A percentile compares a stretch with the other conserved stretches of the same genome.
Conservation (phyloP, 2,888 invertebrate species). For the Tenthredo amoena region DNA sequence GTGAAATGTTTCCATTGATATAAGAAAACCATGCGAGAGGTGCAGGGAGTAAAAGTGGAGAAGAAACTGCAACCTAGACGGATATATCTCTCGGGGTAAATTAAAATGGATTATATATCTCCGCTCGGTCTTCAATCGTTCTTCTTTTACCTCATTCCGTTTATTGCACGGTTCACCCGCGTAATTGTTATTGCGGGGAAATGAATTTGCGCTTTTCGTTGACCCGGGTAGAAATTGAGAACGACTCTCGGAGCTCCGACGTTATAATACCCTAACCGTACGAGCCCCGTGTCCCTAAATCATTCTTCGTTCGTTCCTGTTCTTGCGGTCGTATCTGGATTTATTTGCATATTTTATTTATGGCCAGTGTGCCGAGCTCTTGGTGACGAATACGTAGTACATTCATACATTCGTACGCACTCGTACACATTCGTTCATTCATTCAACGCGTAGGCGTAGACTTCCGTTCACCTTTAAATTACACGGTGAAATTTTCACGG, state of each 20-base stretch:
- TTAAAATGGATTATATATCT: constrained; percentile 75
- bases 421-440: background rate
- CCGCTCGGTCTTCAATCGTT: constrained; percentile 71
- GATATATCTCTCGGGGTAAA: constrained; percentile 73
- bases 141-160: constrained; percentile 61
- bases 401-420: background rate
- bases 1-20: constrained; percentile 73
- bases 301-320: background rate
- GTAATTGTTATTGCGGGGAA: constrained; percentile 51
- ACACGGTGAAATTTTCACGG: background rate
- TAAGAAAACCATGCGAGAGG: constrained; percentile 68
- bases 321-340: background rate
- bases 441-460: background rate
- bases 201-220: constrained; percentile 53
- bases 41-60: constrained; percentile 50
- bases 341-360: constrained; percentile 2
- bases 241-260: background rate
- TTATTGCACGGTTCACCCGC: constrained; percentile 59
- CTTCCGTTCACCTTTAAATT: constrained; percentile 1
- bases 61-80: constrained; percentile 71
- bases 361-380: background rate
- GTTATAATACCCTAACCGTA: background rate
- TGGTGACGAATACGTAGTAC: background rate
- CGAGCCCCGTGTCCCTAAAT: background rate
- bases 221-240: background rate